phyloP scores from a whole-genome alignment of 2,888 invertebrate genomes.

The Pheosia tremula region DNA sequence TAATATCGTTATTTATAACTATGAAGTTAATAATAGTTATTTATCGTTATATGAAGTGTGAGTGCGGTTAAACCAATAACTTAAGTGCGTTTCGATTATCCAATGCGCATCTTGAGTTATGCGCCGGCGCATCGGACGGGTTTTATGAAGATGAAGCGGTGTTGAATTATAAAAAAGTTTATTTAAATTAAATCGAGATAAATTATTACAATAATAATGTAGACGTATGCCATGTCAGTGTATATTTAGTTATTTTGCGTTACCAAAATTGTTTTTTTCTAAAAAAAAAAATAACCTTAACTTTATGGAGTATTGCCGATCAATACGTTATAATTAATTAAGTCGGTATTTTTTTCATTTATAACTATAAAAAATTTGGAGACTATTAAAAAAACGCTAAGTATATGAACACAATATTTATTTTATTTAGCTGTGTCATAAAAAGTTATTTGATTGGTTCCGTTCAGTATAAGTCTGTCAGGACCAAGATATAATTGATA shows the following conservation, averaged over 20 bases:
- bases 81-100: constrained; percentile 49
- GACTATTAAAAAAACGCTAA: too few relatives aligned
- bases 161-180: neutral
- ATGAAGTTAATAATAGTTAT: constrained; percentile 15
- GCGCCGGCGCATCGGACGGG: constrained; percentile 27
- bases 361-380: too few relatives aligned
- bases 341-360: too few relatives aligned
- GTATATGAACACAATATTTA: neutral
- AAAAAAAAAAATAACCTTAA: too few relatives aligned
- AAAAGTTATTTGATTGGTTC: constrained; percentile 20
- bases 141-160: constrained; percentile 24
- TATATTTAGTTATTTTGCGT: too few relatives aligned
- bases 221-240: too few relatives aligned
- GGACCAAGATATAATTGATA: constrained; percentile 51
- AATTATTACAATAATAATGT: too few relatives aligned
- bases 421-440: neutral
- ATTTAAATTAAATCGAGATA: neutral
- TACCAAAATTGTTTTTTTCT: too few relatives aligned
- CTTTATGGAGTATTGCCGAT: too few relatives aligned
- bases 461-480: constrained; percentile 29
- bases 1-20: neutral
- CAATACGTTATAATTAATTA: too few relatives aligned
- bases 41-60: constrained; percentile 22
- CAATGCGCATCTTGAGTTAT: constrained; percentile 56
- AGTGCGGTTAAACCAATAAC: constrained; percentile 43